Base-by-base conservation (phyloP, 2,113 vertebrate genomes). In the Sterrhoptilus dennistouni region DNA sequence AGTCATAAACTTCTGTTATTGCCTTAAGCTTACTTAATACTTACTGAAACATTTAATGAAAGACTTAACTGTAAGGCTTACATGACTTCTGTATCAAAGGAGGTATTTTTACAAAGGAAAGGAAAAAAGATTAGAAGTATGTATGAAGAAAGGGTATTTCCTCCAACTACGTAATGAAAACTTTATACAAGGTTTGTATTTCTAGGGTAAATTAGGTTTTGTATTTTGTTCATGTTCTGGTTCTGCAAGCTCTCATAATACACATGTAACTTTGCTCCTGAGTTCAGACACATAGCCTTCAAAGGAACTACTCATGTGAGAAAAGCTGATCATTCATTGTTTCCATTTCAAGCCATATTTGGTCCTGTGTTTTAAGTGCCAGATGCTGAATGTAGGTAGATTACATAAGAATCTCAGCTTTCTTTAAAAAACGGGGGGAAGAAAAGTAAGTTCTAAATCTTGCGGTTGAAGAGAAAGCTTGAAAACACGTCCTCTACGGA, bases 31-130 rank as follows among this genome's bases (percentile, higher is more conserved):
- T 91, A 93, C 95, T 93, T 78, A 90, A 82, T 96, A 90, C 91
- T 96, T 97, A 83, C 50, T 81, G 82, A 94, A 96, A 76, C 4
- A 76, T 96, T 95, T 92, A 91, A 91, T 75, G 71, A 94, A 96
- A 93, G 76, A 33, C 63, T 97, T 94, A 88, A 82, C 36, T 87
- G 52, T 38, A 75, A 35, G 7, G 31, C 25, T 95, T 95, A 81
- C 44, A 87, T 70, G 68, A 64, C 45, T 53, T 60, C 64, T 81
- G 52, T 52, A 38, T 91, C 68, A 86, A 82, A 83, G 61, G 44
- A 94, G 25, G 17, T 84, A 71, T 83, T 94, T 94, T 93, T 87
- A 68, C 70, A 81, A 83, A 76, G 59, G 42, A 69, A 81, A 90
- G 40, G 76, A 47, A 80, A 86, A 57, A 86, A 81, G 1, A 68